Base-by-base conservation (phyloP, 1,140 invertebrate genomes). In the Penaeus vannamei region DNA sequence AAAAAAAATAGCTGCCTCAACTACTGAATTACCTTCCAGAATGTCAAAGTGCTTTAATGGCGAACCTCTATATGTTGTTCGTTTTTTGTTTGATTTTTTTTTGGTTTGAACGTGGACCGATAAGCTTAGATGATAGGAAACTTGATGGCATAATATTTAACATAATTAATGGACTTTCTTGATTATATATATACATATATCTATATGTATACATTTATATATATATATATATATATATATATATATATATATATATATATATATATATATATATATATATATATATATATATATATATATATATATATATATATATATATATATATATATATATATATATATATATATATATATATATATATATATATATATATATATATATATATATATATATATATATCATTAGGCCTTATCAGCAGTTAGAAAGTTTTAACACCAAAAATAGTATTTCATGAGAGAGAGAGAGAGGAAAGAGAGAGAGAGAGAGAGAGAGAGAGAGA, bases 261-360 rank as follows among this genome's bases (percentile, higher is more conserved):
- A 64, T 64, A 64, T 64, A 64, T 26, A 66, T 26, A 17, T 7
- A 17, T 26, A 7, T n/a, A 66, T 26, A 66, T 26, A 66, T 26
- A 66, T 26, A 66, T 26, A 66, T 26, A 66, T 26, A 66, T 26
- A 66, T 26, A 66, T 26, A 66, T 17, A 66, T 17, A 66, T 17
- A 66, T 66, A 66, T 66, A 66, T 66, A 66, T 66, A 66, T 66
- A 66, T 66, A 66, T 66, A 66, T 66, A 66, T 66, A 66, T 19
- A 66, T 66, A 66, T 66, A 66, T 66, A 66, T 66, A 66, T 66
- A 66, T 66, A 19, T 69, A 69, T 69, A 69, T 69, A 69, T 14
- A 69, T 69, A 69, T 14, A 69, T 69, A 69, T 14, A 69, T 69
- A 69, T 14, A 69, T 69, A 69, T 14, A 69, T 19, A 69, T 14